Conservation (phyloP, 2,888 invertebrate species). For the Morpho deidamia region DNA sequence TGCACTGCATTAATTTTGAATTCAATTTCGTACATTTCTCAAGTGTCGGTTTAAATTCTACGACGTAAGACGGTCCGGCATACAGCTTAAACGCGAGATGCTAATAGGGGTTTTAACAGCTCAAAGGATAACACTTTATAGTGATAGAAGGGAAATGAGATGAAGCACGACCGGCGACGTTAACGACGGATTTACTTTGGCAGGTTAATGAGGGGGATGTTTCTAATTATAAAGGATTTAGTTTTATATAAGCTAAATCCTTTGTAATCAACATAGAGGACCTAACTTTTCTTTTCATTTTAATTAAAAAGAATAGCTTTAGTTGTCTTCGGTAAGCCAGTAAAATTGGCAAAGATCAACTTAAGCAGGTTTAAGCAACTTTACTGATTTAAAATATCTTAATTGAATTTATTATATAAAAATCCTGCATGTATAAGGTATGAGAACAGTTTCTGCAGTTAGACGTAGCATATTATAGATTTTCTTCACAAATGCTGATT, state of each 20-base stretch:
- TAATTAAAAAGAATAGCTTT: too few species aligned
- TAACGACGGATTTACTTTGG: slow-evolving; percentile 17
- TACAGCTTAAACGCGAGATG: slow-evolving; percentile 7
- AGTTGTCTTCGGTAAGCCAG: too few species aligned
- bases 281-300: too few species aligned
- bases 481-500: too few species aligned
- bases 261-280: too few species aligned
- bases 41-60: slow-evolving; percentile 7
- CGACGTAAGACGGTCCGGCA: slow-evolving; percentile 2
- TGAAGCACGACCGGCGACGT: slow-evolving; percentile 17
- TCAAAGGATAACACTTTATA: slow-evolving; percentile 11
- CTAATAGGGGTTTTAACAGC: slow-evolving; percentile 21
- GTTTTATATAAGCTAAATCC: neutral
- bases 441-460: too few species aligned
- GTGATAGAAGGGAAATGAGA: slow-evolving; percentile 17
- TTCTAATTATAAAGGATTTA: slow-evolving; percentile 19
- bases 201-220: slow-evolving; percentile 14
- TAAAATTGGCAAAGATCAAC: too few species aligned
- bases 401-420: too few species aligned
- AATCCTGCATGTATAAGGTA: too few species aligned
- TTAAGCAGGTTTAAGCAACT: too few species aligned
- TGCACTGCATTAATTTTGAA: neutral
- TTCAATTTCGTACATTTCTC: neutral
- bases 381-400: too few species aligned
- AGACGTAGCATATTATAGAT: too few species aligned